Conservation (phyloP, 2,113 vertebrate genomes). For the Connochaetes taurinus region DNA sequence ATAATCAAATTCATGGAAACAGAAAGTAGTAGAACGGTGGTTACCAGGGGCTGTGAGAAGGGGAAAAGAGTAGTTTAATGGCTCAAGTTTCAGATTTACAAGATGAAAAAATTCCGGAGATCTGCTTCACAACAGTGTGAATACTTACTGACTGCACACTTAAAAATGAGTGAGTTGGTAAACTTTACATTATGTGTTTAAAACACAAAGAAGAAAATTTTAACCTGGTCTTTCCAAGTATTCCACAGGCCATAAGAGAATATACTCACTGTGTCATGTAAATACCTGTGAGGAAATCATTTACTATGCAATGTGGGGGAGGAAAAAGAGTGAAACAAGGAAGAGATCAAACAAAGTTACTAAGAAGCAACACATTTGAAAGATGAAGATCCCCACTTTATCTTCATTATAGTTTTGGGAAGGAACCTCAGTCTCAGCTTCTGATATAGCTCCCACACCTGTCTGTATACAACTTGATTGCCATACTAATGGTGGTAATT, state of each 20-base stretch:
- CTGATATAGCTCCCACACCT: background rate
- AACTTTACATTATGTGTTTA: background rate
- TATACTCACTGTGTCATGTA: background rate
- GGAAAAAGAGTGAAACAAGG: background rate
- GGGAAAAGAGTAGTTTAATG: background rate
- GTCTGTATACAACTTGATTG: background rate
- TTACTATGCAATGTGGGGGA: background rate
- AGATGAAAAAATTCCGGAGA: background rate
- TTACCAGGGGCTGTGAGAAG: background rate
- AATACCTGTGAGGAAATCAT: slow-evolving; percentile 25
- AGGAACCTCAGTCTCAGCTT: background rate
- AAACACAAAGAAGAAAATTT: background rate
- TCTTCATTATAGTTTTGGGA: background rate
- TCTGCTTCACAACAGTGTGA: background rate
- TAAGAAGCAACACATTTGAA: background rate
- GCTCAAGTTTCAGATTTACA: background rate
- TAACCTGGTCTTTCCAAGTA: background rate
- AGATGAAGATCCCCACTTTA: background rate
- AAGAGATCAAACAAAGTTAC: background rate
- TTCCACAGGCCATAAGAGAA: background rate
- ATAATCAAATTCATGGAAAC: slow-evolving; percentile 20
- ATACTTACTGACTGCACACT: background rate
- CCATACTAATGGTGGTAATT: background rate
- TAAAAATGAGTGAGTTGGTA: background rate
- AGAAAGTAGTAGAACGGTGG: background rate